Conservation (phyloP, 2,113 vertebrate species). For the Toxostoma redivivum region DNA sequence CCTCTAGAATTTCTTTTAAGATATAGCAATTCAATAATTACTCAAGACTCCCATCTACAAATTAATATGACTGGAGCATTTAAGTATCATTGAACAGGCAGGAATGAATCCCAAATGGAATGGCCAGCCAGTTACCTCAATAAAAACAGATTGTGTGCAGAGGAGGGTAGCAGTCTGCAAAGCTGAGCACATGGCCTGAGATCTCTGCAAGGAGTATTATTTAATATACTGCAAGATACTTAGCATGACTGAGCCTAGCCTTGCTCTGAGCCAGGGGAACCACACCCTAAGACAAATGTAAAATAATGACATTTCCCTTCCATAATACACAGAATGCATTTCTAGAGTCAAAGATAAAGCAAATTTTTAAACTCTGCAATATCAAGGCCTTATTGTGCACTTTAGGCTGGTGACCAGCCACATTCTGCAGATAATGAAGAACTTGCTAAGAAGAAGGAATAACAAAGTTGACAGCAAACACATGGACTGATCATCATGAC, state of each 20-base stretch:
- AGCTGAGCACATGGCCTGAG: background rate
- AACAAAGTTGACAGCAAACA: background rate
- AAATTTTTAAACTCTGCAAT: background rate
- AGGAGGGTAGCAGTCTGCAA: background rate
- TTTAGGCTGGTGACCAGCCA: background rate
- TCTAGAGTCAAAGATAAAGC: background rate
- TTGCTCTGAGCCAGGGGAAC: background rate
- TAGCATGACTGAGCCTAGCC: background rate
- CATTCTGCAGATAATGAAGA: background rate
- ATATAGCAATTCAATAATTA: conserved; percentile 17
- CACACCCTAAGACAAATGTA: background rate
- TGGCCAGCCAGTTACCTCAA: background rate
- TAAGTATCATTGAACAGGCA: background rate
- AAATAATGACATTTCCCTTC: background rate
- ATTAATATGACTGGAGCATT: background rate
- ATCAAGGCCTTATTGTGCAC: background rate
- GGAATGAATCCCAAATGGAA: background rate
- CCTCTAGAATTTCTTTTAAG: conserved; percentile 1
- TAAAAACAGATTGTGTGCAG: background rate
- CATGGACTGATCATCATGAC: background rate
- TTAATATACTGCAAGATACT: background rate
- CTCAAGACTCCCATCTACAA: background rate
- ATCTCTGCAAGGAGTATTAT: background rate
- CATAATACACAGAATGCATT: background rate
- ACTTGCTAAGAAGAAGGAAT: background rate